Base-by-base conservation (phyloP, 1,140 invertebrate genomes). In the Scaptomyza pallida region DNA sequence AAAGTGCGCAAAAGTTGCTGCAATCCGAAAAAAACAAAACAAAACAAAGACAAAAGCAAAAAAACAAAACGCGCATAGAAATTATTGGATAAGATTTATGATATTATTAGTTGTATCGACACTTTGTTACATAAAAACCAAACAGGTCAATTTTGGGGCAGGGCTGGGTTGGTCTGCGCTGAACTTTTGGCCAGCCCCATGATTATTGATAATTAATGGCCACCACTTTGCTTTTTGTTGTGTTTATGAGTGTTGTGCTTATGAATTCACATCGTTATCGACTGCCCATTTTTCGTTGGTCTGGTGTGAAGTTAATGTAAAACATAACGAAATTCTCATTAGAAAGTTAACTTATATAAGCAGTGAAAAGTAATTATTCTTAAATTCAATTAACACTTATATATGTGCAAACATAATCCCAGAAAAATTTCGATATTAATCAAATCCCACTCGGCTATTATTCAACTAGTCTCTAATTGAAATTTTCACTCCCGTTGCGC, bases 71-170 rank as follows among this genome's bases (percentile, higher is more conserved):
- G 9, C 5, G 2, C n/a, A 23, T 40, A 15, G 51, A 75, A 65
- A 88, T 71, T 75, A 88, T 78, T 68, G 77, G 77, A 88, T 57
- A 86, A 86, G 81, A 86, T 86, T 86, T 86, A 86, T 86, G 81
- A 72, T 74, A 71, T 88, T 75, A 67, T 63, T 88, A 81, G 81
- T 72, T 62, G 62, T 62, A 85, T 86, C 78, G 82, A 86, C 70
- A 67, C 64, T 54, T 71, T 17, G 82, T 86, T 86, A 86, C 62
- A 81, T 88, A 86, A 85, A 78, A 61, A 56, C 30, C 62, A 40
- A 72, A 72, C 61, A 67, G 61, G 69, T 65, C 69, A 72, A 64
- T 70, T 64, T 56, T 26, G 23, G 23, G 62, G 35, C 50, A 48
- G 30, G 57, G 15, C 40, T 17, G 23, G 47, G 30, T 10, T 37